These are phyloP conservation scores for Eristalinus aeneus DNA, from an alignment of 2,888 invertebrate species.

Conservation along the genomic window DNA sequence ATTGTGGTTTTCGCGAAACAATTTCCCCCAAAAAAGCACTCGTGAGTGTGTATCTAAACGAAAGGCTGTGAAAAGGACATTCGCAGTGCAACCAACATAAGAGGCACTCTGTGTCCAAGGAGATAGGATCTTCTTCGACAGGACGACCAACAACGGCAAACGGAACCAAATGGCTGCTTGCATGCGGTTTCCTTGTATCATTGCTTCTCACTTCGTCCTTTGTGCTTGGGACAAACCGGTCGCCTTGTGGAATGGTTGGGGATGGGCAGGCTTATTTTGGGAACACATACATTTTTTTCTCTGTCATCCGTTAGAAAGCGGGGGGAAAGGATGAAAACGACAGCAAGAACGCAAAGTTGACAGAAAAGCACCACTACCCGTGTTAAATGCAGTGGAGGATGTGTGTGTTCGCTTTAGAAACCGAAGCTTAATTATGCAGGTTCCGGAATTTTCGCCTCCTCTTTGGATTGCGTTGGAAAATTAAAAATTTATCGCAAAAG, in stretches of 20 bases:
- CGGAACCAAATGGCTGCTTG: constrained; percentile 39
- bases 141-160: constrained; percentile 9
- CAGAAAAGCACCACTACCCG: constrained; percentile 20
- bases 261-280: neutral
- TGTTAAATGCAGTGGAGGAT: neutral
- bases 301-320: neutral
- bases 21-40: constrained; percentile 43
- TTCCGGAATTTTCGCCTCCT: constrained; percentile 24
- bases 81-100: constrained; percentile 30
- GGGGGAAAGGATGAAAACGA: neutral
- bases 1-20: constrained; percentile 65
- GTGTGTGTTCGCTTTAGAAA: constrained; percentile 11
- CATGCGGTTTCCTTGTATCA: constrained; percentile 60
- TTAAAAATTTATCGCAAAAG: neutral
- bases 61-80: constrained; percentile 33
- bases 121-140: constrained; percentile 41
- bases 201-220: constrained; percentile 31
- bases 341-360: constrained; percentile 7
- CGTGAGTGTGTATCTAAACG: constrained; percentile 3
- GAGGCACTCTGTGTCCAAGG: constrained; percentile 2
- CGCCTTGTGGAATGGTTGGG: neutral
- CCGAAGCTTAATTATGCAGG: constrained; percentile 43
- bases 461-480: neutral
- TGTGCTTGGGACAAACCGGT: neutral
- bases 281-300: constrained; percentile 17